phyloP scores from a whole-genome alignment of 2,797 vertebrate species.

The Enteromius trimaculatus region DNA sequence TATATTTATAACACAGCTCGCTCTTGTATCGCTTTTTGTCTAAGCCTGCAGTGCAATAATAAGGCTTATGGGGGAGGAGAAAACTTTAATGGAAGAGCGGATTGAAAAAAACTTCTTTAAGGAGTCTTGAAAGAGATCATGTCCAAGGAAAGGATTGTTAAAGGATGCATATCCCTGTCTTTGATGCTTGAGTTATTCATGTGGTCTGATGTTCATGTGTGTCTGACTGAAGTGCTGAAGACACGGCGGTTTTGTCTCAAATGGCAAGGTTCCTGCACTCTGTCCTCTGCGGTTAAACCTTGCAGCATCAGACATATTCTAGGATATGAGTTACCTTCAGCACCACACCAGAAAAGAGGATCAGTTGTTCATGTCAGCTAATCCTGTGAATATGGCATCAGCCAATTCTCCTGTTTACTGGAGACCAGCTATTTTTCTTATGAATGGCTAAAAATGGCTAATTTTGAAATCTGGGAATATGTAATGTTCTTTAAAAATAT shows the following conservation, averaged over 20 bases:
- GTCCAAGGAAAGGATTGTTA: not conserved
- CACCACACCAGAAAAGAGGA: constrained; percentile 45
- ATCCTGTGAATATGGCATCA: constrained; percentile 37
- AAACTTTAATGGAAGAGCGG: constrained; percentile 23
- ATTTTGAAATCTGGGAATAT: not conserved
- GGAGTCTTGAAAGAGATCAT: not conserved
- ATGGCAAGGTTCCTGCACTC: constrained; percentile 42
- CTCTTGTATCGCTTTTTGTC: constrained; percentile 35
- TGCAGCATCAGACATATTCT: constrained; percentile 41
- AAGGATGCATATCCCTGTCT: not conserved
- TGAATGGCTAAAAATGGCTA: not conserved
- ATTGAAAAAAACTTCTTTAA: constrained; percentile 3
- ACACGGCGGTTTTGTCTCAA: constrained; percentile 35
- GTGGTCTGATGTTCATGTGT: constrained; percentile 32
- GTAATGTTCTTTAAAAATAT: not conserved
- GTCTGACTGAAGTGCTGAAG: constrained; percentile 26
- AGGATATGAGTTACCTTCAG: constrained; percentile 45
- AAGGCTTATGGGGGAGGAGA: constrained; percentile 28
- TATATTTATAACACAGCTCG: constrained; percentile 33
- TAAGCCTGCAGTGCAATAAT: constrained; percentile 9
- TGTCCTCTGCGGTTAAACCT: constrained; percentile 51
- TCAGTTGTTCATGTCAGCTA: constrained; percentile 45
- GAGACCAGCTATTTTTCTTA: not conserved
- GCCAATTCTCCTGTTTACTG: constrained; percentile 31
- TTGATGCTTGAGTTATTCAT: constrained; percentile 14